Base-by-base conservation (phyloP, 2,113 vertebrate genomes). In the Eira barbara region DNA sequence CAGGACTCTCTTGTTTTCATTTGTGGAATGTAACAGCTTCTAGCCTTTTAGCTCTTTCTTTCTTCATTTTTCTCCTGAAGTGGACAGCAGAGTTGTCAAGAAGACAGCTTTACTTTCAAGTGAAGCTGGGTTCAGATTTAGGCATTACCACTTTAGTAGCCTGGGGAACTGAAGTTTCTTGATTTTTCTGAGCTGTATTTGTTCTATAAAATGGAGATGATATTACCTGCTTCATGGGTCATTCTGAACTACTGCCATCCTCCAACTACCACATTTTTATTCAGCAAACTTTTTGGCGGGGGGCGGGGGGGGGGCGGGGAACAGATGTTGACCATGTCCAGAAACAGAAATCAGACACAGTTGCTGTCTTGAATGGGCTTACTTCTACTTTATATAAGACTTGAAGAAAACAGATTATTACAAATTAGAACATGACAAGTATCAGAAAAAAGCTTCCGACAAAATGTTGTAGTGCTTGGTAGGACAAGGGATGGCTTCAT, bases 31-130 rank as follows among this genome's bases (percentile, higher is more conserved):
- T 27, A 65, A 27, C 57, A 52, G 12, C 21, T 39, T 76, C 71
- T 42, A 31, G 31, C 23, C 31, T 67, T 81, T 79, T 55, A 79
- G n/a, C 57, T 82, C 31, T 94, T 94, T 34, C 73, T 95, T 61
- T 67, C n/a, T 18, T 49, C 6, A 4, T 27, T 94, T 88, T 94
- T 74, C 73, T 47, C 34, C 59, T 27, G 39, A 92, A 89, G 49
- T n/a, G 39, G 73, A 17, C 34, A 76, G 39, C 55, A 85, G n/a
- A 84, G 0, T 83, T 59, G 31, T 78, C n/a, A 84, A 69, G 47
- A 87, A 42, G 31, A 61, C 21, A 49, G 13, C 80, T 82, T 78
- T 91, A 42, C 39, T 69, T 34, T 85, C 27, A 55, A 55, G 23
- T 6, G 39, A 45, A 23, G 47, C 2, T 21, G 82, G 36, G 25